These are phyloP conservation scores for Macroramphosus scolopax DNA, from an alignment of 2,797 vertebrate species.

Conservation along the genomic window DNA sequence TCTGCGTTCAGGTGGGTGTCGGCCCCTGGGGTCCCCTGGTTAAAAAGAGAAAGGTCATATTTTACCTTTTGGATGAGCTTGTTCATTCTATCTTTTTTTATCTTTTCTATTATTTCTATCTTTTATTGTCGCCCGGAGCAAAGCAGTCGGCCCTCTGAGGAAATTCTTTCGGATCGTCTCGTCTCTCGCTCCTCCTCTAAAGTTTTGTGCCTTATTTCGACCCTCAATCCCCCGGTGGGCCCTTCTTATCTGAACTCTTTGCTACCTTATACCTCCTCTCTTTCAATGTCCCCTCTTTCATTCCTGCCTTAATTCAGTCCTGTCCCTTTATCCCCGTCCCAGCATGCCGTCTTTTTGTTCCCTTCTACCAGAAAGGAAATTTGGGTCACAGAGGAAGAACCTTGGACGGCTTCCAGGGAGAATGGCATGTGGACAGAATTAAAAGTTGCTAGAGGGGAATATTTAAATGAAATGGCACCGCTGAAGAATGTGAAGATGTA, in stretches of 20 bases:
- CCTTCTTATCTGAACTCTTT: slow-evolving; percentile 9
- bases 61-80: neutral
- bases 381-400: slow-evolving; percentile 31
- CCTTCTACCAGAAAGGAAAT: slow-evolving; percentile 9
- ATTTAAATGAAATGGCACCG: slow-evolving; percentile 3
- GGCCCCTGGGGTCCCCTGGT: slow-evolving; percentile 61
- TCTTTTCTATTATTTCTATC: no score
- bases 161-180: neutral
- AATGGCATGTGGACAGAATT: slow-evolving; percentile 14
- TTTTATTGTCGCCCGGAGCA: no score
- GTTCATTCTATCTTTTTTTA: neutral
- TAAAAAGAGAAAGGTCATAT: slow-evolving; percentile 14
- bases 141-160: no score
- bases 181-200: neutral
- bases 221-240: neutral
- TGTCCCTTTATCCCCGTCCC: slow-evolving; percentile 2
- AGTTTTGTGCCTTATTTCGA: neutral
- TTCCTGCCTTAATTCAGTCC: slow-evolving; percentile 2
- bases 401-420: slow-evolving; percentile 19
- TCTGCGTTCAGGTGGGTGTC: slow-evolving; percentile 69
- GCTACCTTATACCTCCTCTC: slow-evolving; percentile 1
- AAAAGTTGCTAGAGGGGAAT: slow-evolving; percentile 10
- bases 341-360: slow-evolving; percentile 12
- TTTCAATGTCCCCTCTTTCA: neutral
- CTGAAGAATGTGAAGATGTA: slow-evolving; percentile 5